A percentile compares a stretch with the other conserved stretches of the same genome.
Evolutionary conservation across 2,113 vertebrate genomes (phyloP).

Genomic region (Cinclus mexicanus): DNA sequence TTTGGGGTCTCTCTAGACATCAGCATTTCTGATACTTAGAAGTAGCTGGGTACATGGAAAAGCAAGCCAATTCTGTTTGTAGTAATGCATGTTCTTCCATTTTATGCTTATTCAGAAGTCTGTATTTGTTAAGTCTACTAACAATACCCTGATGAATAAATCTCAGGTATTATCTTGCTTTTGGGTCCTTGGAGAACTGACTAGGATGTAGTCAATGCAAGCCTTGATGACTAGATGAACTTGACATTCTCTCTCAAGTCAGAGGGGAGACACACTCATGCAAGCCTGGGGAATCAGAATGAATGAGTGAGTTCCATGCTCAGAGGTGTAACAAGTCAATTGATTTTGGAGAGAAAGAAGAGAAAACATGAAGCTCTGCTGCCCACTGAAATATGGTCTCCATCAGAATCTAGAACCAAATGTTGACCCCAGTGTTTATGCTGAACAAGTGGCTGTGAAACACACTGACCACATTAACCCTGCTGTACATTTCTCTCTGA

Average conservation of each 20-base stretch:
- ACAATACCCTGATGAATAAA: not conserved
- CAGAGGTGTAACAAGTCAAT: accelerated
- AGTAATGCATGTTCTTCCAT: not conserved
- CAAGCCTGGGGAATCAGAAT: not conserved
- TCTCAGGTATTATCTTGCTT: not conserved
- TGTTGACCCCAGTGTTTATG: not conserved
- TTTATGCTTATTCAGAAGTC: not conserved
- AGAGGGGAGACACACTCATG: not conserved
- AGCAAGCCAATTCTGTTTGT: not conserved
- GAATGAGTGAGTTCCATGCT: not conserved
- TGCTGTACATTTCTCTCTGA: not conserved
- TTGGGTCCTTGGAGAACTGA: not conserved
- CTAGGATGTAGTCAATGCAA: not conserved
- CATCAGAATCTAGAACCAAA: not conserved
- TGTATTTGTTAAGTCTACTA: not conserved
- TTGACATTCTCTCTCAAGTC: not conserved
- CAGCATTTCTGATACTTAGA: not conserved
- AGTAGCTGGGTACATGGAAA: not conserved
- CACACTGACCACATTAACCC: not conserved
- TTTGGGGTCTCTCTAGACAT: not conserved
- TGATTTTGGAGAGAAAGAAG: not conserved
- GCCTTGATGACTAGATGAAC: not conserved
- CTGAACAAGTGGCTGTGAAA: not conserved
- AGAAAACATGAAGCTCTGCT: not conserved
- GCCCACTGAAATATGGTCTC: not conserved